Evolutionary conservation across 2,888 invertebrate genomes (phyloP).

Genomic region (Ariolimax columbianus): DNA sequence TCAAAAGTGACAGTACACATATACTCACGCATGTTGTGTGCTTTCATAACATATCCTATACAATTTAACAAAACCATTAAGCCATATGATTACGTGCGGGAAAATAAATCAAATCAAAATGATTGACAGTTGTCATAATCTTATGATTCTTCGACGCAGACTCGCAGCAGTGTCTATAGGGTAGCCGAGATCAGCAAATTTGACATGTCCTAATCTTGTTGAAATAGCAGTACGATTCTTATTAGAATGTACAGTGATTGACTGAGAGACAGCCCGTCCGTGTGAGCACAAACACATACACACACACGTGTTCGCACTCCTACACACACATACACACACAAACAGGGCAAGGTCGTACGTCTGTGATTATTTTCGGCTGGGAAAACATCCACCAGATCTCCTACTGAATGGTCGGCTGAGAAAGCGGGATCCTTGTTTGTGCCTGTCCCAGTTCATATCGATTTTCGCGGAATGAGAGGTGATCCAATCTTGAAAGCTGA

Average conservation of each 20-base stretch:
- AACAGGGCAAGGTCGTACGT: neutral
- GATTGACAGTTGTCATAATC: no score
- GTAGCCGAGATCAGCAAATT: neutral
- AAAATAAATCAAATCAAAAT: no score
- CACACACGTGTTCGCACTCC: no score
- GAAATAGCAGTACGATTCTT: neutral
- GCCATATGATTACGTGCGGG: no score
- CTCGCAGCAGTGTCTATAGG: neutral
- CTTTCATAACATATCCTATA: no score
- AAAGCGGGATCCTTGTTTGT: constrained; percentile 8
- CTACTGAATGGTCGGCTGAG: constrained; percentile 10
- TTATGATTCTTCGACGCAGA: no score
- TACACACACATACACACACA: no score
- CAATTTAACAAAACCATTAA: no score
- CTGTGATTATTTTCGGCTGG: constrained; percentile 22
- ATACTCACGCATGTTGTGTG: no score
- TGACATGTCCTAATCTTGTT: no score
- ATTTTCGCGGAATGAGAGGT: neutral
- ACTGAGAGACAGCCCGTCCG: neutral
- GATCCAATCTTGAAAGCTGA: constrained; percentile 20
- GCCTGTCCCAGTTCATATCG: constrained; percentile 10
- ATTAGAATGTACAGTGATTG: neutral
- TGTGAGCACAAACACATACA: neutral
- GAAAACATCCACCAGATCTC: constrained; percentile 4
- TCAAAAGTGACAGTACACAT: no score